Evolutionary conservation across 2,797 vertebrate genomes (phyloP), one percentile per base, ranked within the genome.

Genomic region (Crocodylus rhombifer): DNA sequence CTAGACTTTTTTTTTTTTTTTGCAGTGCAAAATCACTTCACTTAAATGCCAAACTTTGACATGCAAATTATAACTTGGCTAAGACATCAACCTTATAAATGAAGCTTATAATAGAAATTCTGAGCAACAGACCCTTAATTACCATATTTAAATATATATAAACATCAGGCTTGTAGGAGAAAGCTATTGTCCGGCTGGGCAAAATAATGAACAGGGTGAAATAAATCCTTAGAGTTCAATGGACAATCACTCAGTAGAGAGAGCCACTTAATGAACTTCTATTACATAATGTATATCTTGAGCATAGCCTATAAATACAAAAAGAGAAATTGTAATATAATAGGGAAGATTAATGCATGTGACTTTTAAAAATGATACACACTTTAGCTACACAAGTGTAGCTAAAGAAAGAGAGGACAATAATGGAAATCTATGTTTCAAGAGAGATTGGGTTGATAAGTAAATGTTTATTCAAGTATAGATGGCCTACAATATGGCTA

Each of bases 11-110:
- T 26, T 62, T 26, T 10, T 51, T 62, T 5, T 42, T 42, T 5
- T 14, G 60, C 17, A 25, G 33, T 21, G 23, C 30, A 69, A 61
- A 36, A 18, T 71, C 57, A 36, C 65, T 71, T 67, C 13, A 75
- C 79, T 62, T 76, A 91, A 91, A 93, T 36, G 77, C 82, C 88
- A 90, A 67, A 76, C 88, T 94, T 91, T 61, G 77, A 71, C 91
- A 76, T 78, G 71, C 63, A 60, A 26, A 74, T 51, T 85, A 79
- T 77, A 56, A 92, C 82, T 33, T 63, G 17, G 21, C 51, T 63
- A 74, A 73, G 74, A 17, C 62, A 75, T n/a, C 64, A 77, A 87
- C 84, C 87, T 94, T 91, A 83, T 88, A 94, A 84, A 61, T 33
- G 17, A 61, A 60, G 9, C 62, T 82, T 78, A 42, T 78, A 23